A percentile compares a stretch with the other conserved stretches of the same genome.
phyloP scores from a whole-genome alignment of 2,113 vertebrate species.

The Dipodomys spectabilis region DNA sequence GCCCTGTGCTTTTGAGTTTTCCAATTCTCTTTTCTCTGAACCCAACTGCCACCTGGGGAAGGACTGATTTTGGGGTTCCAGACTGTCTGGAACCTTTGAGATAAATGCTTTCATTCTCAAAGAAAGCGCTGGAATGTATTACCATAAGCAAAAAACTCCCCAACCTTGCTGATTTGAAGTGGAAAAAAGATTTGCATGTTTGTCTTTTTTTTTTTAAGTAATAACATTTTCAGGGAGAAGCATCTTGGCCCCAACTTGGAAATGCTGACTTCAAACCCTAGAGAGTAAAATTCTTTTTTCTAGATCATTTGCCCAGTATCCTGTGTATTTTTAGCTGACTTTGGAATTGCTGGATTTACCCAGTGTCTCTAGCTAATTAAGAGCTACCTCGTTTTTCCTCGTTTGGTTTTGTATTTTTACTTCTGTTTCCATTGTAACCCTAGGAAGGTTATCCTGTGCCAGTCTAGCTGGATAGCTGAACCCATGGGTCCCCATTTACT shows the following conservation, averaged over 20 bases:
- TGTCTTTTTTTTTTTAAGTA: not conserved
- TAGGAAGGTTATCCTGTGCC: conserved; percentile 35
- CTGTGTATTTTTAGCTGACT: conserved; percentile 41
- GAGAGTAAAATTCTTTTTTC: conserved; percentile 14
- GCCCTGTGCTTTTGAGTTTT: conserved; percentile 42
- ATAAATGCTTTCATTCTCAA: conserved; percentile 49
- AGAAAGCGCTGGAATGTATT: conserved; percentile 26
- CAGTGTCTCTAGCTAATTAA: conserved; percentile 32
- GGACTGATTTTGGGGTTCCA: conserved; percentile 40
- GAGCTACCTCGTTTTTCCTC: conserved; percentile 16
- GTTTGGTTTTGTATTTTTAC: conserved; percentile 7
- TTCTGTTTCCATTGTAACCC: conserved; percentile 54
- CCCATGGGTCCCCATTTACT: not conserved
- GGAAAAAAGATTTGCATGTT: not conserved
- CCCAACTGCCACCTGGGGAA: conserved; percentile 16
- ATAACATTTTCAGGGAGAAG: not conserved
- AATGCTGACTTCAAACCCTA: conserved; percentile 49
- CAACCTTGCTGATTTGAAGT: not conserved
- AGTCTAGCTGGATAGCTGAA: not conserved
- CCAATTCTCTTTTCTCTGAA: conserved; percentile 26
- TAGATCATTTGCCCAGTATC: conserved; percentile 3
- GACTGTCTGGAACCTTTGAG: conserved; percentile 45
- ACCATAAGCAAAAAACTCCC: not conserved
- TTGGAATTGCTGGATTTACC: not conserved
- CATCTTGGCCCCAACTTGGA: not conserved